Percentiles rank a stretch among this genome's conserved stretches.
Conservation (phyloP, 1,140 invertebrate species). For the Aphidius gifuensis region DNA sequence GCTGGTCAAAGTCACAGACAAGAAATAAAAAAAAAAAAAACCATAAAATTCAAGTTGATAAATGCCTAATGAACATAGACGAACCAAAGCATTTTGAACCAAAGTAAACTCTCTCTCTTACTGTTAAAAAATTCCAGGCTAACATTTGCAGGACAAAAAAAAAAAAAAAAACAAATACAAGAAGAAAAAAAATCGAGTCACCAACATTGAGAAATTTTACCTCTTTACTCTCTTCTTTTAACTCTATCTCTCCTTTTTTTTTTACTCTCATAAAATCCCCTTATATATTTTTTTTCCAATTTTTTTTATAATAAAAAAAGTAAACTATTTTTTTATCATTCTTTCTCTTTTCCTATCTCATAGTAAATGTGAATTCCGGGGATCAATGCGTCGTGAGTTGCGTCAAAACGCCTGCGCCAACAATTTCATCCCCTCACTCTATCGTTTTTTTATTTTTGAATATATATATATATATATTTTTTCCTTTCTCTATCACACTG, state of each 20-base stretch:
- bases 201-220: slow-evolving; percentile 12
- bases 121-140: slow-evolving; percentile 12
- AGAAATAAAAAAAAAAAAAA: too few species aligned
- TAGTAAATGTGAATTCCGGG: slow-evolving; percentile 43
- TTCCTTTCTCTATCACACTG: background rate
- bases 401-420: slow-evolving; percentile 50
- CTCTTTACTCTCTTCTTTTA: background rate
- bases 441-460: slow-evolving; percentile 5
- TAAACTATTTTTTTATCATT: too few species aligned
- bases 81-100: slow-evolving; percentile 6
- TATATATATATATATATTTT: background rate
- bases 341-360: slow-evolving; percentile 21
- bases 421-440: slow-evolving; percentile 25
- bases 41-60: slow-evolving; percentile 7
- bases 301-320: too few species aligned
- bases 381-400: slow-evolving; percentile 49
- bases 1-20: too few species aligned
- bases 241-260: background rate
- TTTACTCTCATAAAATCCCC: too few species aligned
- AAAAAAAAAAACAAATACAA: slow-evolving; percentile 2
- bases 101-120: slow-evolving; percentile 6
- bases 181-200: too few species aligned
- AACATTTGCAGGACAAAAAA: background rate
- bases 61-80: slow-evolving; percentile 11
- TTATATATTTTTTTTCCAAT: too few species aligned